A percentile compares a stretch with the other conserved stretches of the same genome.
These are phyloP conservation scores for Drosophila oshimai DNA, from an alignment of 1,140 invertebrate genomes.

Conservation along the genomic window DNA sequence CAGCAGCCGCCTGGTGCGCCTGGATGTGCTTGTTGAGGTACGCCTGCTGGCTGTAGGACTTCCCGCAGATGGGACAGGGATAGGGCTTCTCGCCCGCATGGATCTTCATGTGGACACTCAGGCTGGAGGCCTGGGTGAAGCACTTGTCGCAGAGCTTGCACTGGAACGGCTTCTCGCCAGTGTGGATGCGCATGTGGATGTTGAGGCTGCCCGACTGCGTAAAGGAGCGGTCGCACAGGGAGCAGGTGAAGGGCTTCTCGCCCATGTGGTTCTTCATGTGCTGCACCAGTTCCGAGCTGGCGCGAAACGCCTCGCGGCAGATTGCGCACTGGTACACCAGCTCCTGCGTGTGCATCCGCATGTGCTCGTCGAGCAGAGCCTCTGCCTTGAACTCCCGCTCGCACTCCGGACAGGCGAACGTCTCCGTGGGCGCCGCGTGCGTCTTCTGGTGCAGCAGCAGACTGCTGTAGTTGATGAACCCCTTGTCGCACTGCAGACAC, in stretches of 20 bases:
- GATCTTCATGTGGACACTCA: slow-evolving; percentile 87
- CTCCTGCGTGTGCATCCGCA: slow-evolving; percentile 74
- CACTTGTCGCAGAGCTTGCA: slow-evolving; percentile 86
- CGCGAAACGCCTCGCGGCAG: slow-evolving; percentile 85
- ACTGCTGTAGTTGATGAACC: slow-evolving; percentile 80
- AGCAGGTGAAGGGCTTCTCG: slow-evolving; percentile 85
- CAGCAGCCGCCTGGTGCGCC: slow-evolving; percentile 46
- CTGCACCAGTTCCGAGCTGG: slow-evolving; percentile 85
- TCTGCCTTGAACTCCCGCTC: slow-evolving; percentile 79
- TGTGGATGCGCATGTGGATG: slow-evolving; percentile 91
- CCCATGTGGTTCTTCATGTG: slow-evolving; percentile 86
- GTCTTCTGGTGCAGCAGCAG: slow-evolving; percentile 75
- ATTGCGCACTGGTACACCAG: slow-evolving; percentile 84
- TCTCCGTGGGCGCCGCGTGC: slow-evolving; percentile 62
- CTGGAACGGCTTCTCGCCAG: slow-evolving; percentile 83
- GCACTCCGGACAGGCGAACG: slow-evolving; percentile 71
- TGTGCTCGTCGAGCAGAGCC: slow-evolving; percentile 75
- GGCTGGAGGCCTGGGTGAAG: slow-evolving; percentile 85
- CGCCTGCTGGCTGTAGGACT: slow-evolving; percentile 82
- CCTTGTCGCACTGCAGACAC: slow-evolving; percentile 85
- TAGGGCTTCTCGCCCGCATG: slow-evolving; percentile 83
- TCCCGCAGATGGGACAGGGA: slow-evolving; percentile 76
- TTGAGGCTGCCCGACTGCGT: slow-evolving; percentile 87
- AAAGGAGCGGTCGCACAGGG: slow-evolving; percentile 87
- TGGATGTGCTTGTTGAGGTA: slow-evolving; percentile 82